Evolutionary conservation across 1,140 invertebrate species (phyloP), one percentile per base, ranked within the genome.

Genomic region (Diorhabda carinulata): DNA sequence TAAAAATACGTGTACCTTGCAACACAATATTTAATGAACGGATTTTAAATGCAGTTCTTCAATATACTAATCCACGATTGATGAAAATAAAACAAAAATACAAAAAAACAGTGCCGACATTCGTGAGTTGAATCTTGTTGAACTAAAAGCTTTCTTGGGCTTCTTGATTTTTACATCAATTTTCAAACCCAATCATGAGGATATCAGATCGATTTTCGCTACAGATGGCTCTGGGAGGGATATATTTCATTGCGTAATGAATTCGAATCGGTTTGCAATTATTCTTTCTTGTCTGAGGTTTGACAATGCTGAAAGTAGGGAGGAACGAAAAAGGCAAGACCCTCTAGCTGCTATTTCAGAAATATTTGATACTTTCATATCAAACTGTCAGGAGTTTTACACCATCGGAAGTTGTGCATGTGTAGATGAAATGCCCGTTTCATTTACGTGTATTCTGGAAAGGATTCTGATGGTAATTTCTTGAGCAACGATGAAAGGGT

Each of bases 341-440:
- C 61, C 40, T 8, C n/a, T 56, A 43, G 71, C 71, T 43, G 64
- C 69, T 43, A 70, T 72, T 63, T 72, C 65, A 9, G 57, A 70
- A 6, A 47, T 70, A 57, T 72, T 72, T 64, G 42, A 64, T n/a
- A 25, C 7, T 10, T 67, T 70, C 58, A 43, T 72, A n/a, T 10
- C 64, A 57, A 70, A 70, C 61, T 70, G 64, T n/a, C 65, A 65
- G 40, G 41, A 42, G 45, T 45, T 43, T 44, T 72, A 72, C 52
- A 10, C 44, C 41, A 43, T 61, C 44, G 52, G 40, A 5, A 43
- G 60, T 45, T 69, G 8, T 47, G 68, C 63, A n/a, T 4, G 8
- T 59, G 10, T 59, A 6, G 58, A 59, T 41, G 58, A 59, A 59
- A 59, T 59, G 58, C 58, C 57, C 2, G 61, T 69, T 44, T 6